These are phyloP conservation scores for Microcebus lehilahytsara DNA, from an alignment of 2,113 vertebrate genomes.

Conservation along the genomic window DNA sequence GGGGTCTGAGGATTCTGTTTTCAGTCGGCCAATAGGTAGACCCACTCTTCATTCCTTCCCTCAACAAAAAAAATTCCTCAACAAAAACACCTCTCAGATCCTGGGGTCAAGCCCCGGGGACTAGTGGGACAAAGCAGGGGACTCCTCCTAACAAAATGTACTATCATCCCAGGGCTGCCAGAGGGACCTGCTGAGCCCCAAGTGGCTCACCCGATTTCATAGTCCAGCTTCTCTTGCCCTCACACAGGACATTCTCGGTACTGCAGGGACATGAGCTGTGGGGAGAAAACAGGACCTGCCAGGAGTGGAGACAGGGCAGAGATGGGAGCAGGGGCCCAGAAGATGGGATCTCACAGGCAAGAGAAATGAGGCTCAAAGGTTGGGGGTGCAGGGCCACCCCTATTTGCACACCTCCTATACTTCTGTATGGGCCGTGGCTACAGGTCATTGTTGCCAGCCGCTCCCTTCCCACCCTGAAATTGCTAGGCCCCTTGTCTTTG, in stretches of 20 bases:
- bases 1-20: background rate
- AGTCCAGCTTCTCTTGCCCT: background rate
- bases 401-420: background rate
- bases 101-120: background rate
- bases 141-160: too few relatives aligned
- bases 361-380: background rate
- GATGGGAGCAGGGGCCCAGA: background rate
- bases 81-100: background rate
- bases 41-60: rapidly evolving
- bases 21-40: background rate
- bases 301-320: background rate
- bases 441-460: constrained; percentile 89
- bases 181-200: background rate
- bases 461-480: constrained; percentile 54
- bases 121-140: background rate
- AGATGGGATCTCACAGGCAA: background rate
- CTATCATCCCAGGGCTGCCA: background rate
- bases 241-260: background rate
- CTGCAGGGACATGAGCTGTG: background rate
- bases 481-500: constrained; percentile 74
- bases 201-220: background rate
- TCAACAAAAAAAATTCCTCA: background rate
- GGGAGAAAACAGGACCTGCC: background rate
- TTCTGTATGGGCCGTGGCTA: constrained; percentile 62
- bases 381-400: rapidly evolving